These are phyloP conservation scores for Phaonia tiefii DNA, from an alignment of 2,888 invertebrate species.

Conservation along the genomic window DNA sequence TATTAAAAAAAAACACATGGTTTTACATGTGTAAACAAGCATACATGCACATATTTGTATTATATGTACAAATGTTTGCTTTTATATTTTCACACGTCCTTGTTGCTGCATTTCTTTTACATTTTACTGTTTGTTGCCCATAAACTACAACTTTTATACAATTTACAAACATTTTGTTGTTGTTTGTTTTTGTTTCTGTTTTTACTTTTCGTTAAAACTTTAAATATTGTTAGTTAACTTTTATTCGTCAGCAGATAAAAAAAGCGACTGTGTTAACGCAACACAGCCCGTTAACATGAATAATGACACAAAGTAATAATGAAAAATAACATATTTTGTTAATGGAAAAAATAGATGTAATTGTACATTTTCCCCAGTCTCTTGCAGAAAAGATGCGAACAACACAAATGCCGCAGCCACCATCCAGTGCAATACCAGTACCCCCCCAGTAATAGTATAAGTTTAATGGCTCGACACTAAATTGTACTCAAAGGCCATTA, in stretches of 20 bases:
- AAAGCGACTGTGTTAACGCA: not conserved
- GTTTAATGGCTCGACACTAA: conserved; percentile 31
- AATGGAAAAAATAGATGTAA: conserved; percentile 26
- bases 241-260: too few species aligned
- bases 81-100: too few species aligned
- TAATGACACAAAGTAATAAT: conserved; percentile 29
- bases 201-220: conserved; percentile 10
- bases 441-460: conserved; percentile 3
- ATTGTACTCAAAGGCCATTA: conserved; percentile 29
- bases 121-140: too few species aligned
- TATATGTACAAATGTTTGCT: not conserved
- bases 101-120: not conserved
- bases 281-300: conserved; percentile 22
- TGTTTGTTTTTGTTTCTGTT: not conserved
- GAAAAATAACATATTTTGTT: conserved; percentile 37
- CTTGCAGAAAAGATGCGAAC: conserved; percentile 14
- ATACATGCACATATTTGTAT: not conserved
- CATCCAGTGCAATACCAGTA: not conserved
- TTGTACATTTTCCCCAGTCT: conserved; percentile 15
- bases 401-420: not conserved
- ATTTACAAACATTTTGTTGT: not conserved
- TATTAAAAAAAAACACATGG: too few species aligned
- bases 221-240: conserved; percentile 14
- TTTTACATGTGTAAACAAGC: not conserved
- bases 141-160: too few species aligned